phyloP scores from a whole-genome alignment of 2,113 vertebrate genomes.

The Pyrgilauda ruficollis region DNA sequence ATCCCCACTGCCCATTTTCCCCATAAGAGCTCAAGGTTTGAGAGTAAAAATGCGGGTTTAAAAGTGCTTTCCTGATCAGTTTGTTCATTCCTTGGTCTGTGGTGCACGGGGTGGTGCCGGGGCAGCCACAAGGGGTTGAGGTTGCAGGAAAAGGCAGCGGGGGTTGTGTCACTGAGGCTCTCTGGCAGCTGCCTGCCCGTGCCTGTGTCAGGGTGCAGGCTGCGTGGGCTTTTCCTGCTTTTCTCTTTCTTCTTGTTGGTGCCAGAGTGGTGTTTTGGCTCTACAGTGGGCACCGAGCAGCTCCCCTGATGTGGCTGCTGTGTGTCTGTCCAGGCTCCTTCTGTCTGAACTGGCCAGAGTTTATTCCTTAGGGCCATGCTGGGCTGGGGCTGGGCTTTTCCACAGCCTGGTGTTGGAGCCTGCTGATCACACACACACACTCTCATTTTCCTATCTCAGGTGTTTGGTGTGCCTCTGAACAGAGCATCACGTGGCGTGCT shows the following conservation, averaged over 20 bases:
- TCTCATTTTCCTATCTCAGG: background rate
- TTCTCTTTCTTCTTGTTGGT: no score
- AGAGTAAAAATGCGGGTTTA: background rate
- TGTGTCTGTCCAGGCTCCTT: background rate
- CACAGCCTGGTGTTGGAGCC: background rate
- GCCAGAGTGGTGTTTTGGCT: background rate
- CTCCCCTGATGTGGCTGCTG: background rate
- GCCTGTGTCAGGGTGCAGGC: background rate
- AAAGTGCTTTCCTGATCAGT: background rate
- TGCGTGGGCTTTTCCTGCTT: fast-evolving
- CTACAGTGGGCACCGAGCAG: background rate
- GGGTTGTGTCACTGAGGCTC: background rate
- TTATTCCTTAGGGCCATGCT: background rate
- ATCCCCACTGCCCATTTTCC: background rate
- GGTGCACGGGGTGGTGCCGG: background rate
- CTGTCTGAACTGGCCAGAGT: no score
- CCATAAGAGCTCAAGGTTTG: background rate
- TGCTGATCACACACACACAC: background rate
- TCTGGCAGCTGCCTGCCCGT: background rate
- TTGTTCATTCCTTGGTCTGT: background rate
- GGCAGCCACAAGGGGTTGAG: background rate
- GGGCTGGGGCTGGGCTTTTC: background rate
- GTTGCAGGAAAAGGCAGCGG: background rate
- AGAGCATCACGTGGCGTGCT: fast-evolving
- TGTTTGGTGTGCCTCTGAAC: background rate